Conservation (phyloP, 2,888 invertebrate species). For the Anoncus sp. region DNA sequence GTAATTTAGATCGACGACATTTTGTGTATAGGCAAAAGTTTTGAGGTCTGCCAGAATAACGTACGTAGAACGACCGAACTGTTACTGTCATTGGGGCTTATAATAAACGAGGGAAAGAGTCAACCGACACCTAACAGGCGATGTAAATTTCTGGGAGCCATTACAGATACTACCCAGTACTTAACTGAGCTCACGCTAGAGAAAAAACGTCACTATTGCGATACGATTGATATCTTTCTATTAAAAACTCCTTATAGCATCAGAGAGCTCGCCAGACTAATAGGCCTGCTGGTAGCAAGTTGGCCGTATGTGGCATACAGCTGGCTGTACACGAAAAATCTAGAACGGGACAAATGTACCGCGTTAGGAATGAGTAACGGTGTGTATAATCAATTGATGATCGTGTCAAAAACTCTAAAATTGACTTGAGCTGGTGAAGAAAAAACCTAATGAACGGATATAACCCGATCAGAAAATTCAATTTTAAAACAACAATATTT, state of each 20-base stretch:
- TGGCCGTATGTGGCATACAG: too few species aligned
- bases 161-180: slow-evolving; percentile 14
- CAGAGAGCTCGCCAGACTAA: too few species aligned
- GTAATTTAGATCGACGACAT: slow-evolving; percentile 13
- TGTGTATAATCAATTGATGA: slow-evolving; percentile 13
- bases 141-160: slow-evolving; percentile 15
- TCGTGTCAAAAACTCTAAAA: slow-evolving; percentile 18
- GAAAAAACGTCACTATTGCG: too few species aligned
- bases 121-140: slow-evolving; percentile 5
- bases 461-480: slow-evolving; percentile 41
- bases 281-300: too few species aligned
- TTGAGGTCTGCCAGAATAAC: slow-evolving; percentile 9
- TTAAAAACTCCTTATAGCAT: too few species aligned
- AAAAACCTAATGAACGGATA: slow-evolving; percentile 7
- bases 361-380: too few species aligned
- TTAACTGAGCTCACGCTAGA: too few species aligned
- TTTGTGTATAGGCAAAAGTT: neutral
- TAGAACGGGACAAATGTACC: too few species aligned
- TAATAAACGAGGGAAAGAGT: slow-evolving; percentile 41
- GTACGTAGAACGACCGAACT: neutral
- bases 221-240: too few species aligned
- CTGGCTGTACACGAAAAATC: too few species aligned
- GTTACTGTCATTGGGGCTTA: slow-evolving; percentile 3
- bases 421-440: slow-evolving; percentile 59
- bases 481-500: slow-evolving; percentile 38